Base-by-base conservation (phyloP, 1,140 invertebrate species). In the Dreissena rostriformis region DNA sequence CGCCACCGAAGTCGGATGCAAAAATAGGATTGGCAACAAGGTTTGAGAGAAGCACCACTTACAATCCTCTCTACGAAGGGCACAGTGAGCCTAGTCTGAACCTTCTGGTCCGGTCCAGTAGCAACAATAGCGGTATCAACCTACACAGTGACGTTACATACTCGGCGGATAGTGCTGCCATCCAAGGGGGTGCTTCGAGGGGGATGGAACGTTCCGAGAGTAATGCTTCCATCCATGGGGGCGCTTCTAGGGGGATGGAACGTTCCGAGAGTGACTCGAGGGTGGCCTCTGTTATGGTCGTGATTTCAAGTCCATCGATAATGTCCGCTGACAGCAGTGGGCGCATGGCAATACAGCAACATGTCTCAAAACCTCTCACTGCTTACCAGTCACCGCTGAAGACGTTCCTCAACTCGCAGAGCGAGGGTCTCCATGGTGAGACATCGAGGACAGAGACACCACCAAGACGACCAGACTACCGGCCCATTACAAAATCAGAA, bases 21-120 rank as follows among this genome's bases (percentile, higher is more conserved):
- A 92, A 92, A 86, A 89, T 93, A 17, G 92, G 92, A 14, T 90
- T 92, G 24, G 92, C 92, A 0, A 92, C 89, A 14, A 86, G 92
- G 12, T 91, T 93, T 86, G 91, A 92, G 74, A 84, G 91, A 49
- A 78, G 70, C n/a, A 70, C 66, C 53, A 86, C 65, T 12, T 61
- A 63, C 8, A 67, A 15, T 63, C 53, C 49, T n/a, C 22, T 75
- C 39, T 75, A 11, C 63, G 63, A 75, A 19, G 63, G 71, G 29
- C 55, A 70, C 57, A 24, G 66, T 55, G 67, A 82, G 26, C 53
- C 53, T 11, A 75, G 52, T 68, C 39, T 73, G 22, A 79, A 79
- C 28, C 17, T 66, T 26, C 6, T 66, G 0, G 19, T 63, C 19
- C 52, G 76, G 24, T 15, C 14, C 22, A 55, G 51, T 12, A 71